phyloP scores from a whole-genome alignment of 2,888 invertebrate species.

The Meiosimyza platycephala region DNA sequence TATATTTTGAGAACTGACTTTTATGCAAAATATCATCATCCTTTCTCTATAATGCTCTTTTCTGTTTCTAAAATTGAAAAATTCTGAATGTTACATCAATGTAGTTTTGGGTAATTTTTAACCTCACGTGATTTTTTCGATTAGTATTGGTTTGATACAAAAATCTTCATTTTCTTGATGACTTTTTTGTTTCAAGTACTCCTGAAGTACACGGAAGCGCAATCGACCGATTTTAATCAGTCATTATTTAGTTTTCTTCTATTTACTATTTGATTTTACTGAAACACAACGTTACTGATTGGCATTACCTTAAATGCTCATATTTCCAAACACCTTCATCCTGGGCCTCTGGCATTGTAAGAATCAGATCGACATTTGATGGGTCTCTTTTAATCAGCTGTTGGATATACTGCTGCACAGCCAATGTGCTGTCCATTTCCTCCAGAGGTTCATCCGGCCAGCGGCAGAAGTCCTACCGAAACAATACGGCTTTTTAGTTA shows the following conservation, averaged over 20 bases:
- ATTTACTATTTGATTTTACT: not conserved
- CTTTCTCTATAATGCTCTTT: not conserved
- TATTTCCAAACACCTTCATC: slow-evolving; percentile 99
- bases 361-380: slow-evolving; percentile 90
- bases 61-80: not conserved
- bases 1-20: too few species aligned
- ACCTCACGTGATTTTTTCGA: too few species aligned
- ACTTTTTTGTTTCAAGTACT: too few species aligned
- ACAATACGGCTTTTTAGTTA: not conserved
- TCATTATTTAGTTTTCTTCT: not conserved
- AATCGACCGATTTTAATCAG: too few species aligned
- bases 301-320: slow-evolving; percentile 87
- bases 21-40: not conserved
- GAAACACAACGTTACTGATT: not conserved
- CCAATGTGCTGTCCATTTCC: slow-evolving; percentile 99
- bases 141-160: too few species aligned
- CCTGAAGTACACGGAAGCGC: too few species aligned
- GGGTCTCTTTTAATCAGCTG: slow-evolving; percentile 95
- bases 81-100: not conserved
- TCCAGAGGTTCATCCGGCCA: slow-evolving; percentile 99
- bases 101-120: too few species aligned
- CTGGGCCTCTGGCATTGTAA: slow-evolving; percentile 96
- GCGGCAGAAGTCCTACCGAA: slow-evolving; percentile 87
- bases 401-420: slow-evolving; percentile 98
- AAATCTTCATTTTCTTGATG: too few species aligned